phyloP scores from a whole-genome alignment of 2,797 vertebrate species.

The Cyclura pinguis region DNA sequence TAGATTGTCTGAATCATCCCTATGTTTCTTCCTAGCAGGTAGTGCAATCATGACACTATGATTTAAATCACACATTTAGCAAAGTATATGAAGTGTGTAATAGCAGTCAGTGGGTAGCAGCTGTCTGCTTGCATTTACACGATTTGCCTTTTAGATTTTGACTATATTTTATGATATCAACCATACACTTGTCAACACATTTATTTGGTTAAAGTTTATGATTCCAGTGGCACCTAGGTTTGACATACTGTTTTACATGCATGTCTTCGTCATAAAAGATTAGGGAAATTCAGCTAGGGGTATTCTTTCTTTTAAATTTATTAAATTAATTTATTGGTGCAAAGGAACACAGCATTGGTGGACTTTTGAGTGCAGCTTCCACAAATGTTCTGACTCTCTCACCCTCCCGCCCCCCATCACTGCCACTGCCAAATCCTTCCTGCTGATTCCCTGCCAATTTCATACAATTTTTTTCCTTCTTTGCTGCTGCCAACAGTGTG shows the following conservation, averaged over 20 bases:
- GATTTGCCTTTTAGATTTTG: background rate
- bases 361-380: background rate
- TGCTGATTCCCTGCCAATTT: background rate
- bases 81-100: background rate
- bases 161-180: conserved; percentile 26
- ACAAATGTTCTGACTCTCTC: background rate
- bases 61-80: conserved; percentile 15
- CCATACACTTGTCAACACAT: background rate
- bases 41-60: background rate
- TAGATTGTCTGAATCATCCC: background rate
- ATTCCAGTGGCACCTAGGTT: background rate
- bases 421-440: no score
- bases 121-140: conserved; percentile 37
- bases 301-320: background rate
- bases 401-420: background rate
- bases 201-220: conserved; percentile 34
- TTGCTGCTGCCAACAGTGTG: no score
- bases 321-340: background rate
- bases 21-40: background rate
- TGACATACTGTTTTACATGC: conserved; percentile 7
- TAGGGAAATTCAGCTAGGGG: background rate
- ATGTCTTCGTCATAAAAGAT: background rate
- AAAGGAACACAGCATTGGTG: background rate
- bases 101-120: conserved; percentile 22
- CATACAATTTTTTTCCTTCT: background rate